phyloP scores from a whole-genome alignment of 2,113 vertebrate genomes.

The Chiloscyllium plagiosum region DNA sequence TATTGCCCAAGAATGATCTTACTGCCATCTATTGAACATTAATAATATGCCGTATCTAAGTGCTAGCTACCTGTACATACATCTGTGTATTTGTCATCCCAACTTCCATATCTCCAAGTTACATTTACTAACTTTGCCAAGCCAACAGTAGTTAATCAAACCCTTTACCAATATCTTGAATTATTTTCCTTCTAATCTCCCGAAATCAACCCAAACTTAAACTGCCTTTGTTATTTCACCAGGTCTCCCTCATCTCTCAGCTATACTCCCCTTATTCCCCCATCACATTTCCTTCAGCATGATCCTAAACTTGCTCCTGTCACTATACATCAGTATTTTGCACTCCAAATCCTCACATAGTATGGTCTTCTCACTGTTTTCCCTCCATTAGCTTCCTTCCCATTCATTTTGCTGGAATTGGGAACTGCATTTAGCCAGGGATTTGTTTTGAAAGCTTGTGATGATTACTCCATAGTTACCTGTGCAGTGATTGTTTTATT shows the following conservation, averaged over 20 bases:
- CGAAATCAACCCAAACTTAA: not conserved
- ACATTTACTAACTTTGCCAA: not conserved
- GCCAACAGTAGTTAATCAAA: not conserved
- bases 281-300: not conserved
- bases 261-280: not conserved
- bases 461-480: not conserved
- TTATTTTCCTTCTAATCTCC: not conserved
- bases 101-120: not conserved
- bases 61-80: not conserved
- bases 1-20: not conserved
- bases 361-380: not conserved
- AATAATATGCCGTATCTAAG: no score
- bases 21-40: no score
- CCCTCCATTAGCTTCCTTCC: not conserved
- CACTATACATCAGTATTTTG: not conserved
- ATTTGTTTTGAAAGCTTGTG: not conserved
- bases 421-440: not conserved
- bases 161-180: not conserved
- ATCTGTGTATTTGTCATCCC: not conserved
- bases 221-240: not conserved
- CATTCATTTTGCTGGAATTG: not conserved
- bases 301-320: not conserved
- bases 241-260: not conserved
- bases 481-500: not conserved
- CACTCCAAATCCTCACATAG: not conserved